Percentiles rank a stretch among this genome's conserved stretches.
Evolutionary conservation across 2,888 invertebrate species (phyloP).

Genomic region (Drosophila mulleri): DNA sequence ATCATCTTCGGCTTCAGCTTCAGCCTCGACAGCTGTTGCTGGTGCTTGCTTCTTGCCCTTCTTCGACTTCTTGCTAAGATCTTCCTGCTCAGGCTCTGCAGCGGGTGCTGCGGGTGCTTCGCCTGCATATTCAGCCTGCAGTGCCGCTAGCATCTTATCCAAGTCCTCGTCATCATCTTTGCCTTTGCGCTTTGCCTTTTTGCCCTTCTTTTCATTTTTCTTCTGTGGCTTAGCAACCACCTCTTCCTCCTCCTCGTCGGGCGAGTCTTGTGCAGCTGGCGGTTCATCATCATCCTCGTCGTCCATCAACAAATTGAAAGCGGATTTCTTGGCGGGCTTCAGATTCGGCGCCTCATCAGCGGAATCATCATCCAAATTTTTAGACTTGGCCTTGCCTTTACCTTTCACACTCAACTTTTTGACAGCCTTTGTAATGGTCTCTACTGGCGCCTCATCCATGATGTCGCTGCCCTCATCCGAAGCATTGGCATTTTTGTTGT

Average conservation of each 20-base stretch:
- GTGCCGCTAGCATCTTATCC: constrained; percentile 93
- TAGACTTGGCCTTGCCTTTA: constrained; percentile 85
- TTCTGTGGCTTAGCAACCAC: constrained; percentile 86
- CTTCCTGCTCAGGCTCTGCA: constrained; percentile 78
- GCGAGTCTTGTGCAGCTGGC: constrained; percentile 48
- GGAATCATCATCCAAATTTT: constrained; percentile 75
- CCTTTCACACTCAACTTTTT: constrained; percentile 87
- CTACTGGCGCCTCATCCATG: constrained; percentile 86
- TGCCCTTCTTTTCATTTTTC: constrained; percentile 88
- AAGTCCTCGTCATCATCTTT: constrained; percentile 91
- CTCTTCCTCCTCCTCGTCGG: constrained; percentile 75
- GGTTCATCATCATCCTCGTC: constrained; percentile 85
- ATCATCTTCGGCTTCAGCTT: constrained; percentile 64
- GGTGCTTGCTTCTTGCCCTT: constrained; percentile 75
- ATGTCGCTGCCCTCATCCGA: constrained; percentile 85
- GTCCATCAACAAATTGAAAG: constrained; percentile 89
- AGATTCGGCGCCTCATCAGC: constrained; percentile 77
- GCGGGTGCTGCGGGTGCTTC: constrained; percentile 86
- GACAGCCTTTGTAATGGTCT: constrained; percentile 85
- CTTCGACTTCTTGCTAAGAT: constrained; percentile 60
- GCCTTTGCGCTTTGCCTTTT: constrained; percentile 90
- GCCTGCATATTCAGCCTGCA: constrained; percentile 91
- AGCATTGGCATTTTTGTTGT: constrained; percentile 75
- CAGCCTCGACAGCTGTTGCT: constrained; percentile 24
- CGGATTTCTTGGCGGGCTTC: constrained; percentile 86